Percentiles rank a stretch among this genome's conserved stretches.
Evolutionary conservation across 2,797 vertebrate species (phyloP).

Genomic region (Gymnopithys bicolor): DNA sequence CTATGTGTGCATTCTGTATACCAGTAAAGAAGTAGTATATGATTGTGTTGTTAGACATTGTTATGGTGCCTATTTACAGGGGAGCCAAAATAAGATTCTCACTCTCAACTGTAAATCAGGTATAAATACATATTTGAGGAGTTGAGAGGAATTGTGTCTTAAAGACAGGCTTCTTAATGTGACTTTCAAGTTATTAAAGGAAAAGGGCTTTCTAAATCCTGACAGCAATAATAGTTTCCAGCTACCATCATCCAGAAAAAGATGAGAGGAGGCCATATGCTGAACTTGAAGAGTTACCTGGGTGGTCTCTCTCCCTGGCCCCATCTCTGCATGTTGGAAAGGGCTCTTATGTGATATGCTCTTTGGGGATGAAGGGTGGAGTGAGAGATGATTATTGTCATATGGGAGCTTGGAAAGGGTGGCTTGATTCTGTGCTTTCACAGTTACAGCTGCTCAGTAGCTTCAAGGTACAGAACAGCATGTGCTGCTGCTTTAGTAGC

Average conservation of each 20-base stretch:
- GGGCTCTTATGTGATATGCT: background rate
- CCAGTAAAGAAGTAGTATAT: background rate
- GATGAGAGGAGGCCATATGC: too few species aligned
- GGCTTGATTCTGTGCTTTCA: background rate
- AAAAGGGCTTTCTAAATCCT: background rate
- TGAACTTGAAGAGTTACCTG: background rate
- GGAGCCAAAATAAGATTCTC: background rate
- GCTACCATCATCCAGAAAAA: background rate
- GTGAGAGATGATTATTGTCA: background rate
- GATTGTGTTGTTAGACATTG: background rate
- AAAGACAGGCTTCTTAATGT: background rate
- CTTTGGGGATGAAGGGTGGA: background rate
- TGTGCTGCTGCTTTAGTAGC: background rate
- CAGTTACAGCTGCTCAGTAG: background rate
- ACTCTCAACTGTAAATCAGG: background rate
- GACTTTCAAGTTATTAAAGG: background rate
- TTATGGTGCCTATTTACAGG: background rate
- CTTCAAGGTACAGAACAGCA: constrained; percentile 20
- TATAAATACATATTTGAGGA: background rate
- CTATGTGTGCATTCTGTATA: rapidly evolving
- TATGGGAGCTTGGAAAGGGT: background rate
- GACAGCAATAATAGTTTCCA: background rate
- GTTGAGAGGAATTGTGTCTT: background rate
- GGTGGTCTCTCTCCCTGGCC: background rate
- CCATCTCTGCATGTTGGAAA: background rate